Conservation (phyloP, 2,888 invertebrate species). For the Ichneumon xanthorius region DNA sequence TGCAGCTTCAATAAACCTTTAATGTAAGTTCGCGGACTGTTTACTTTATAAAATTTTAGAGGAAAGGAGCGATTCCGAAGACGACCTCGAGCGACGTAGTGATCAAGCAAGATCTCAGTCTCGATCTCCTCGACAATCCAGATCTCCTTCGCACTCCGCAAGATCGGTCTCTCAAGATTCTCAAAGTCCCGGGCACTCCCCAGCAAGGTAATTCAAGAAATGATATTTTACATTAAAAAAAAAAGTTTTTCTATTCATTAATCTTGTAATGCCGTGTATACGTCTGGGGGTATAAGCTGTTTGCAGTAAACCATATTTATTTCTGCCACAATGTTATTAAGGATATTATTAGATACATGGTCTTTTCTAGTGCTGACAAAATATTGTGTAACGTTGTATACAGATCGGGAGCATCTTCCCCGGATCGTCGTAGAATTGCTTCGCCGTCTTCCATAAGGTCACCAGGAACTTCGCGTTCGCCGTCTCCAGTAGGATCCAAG, state of each 20-base stretch:
- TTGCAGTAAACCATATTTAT: background rate
- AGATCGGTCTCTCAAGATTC: constrained; percentile 70
- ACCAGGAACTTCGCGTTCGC: constrained; percentile 70
- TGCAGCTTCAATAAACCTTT: background rate
- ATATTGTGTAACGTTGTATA: background rate
- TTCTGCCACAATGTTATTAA: background rate
- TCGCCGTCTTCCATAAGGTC: constrained; percentile 72
- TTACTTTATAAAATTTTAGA: constrained; percentile 61
- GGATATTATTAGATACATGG: background rate
- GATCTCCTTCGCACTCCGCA: constrained; percentile 72
- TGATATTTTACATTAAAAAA: background rate
- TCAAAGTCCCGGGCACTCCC: constrained; percentile 71
- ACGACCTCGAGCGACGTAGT: constrained; percentile 70
- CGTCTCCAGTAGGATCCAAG: constrained; percentile 55
- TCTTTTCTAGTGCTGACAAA: background rate
- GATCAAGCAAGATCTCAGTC: constrained; percentile 44
- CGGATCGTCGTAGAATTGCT: constrained; percentile 57
- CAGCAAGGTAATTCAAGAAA: constrained; percentile 69
- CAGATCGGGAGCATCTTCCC: constrained; percentile 75
- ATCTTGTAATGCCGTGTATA: background rate
- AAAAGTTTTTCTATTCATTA: background rate
- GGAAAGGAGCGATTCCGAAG: constrained; percentile 75
- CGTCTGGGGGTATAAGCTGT: background rate
- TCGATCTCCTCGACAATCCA: constrained; percentile 64
- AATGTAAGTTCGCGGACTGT: background rate